Base-by-base conservation (phyloP, 2,113 vertebrate genomes). In the Erpornis zantholeuca region DNA sequence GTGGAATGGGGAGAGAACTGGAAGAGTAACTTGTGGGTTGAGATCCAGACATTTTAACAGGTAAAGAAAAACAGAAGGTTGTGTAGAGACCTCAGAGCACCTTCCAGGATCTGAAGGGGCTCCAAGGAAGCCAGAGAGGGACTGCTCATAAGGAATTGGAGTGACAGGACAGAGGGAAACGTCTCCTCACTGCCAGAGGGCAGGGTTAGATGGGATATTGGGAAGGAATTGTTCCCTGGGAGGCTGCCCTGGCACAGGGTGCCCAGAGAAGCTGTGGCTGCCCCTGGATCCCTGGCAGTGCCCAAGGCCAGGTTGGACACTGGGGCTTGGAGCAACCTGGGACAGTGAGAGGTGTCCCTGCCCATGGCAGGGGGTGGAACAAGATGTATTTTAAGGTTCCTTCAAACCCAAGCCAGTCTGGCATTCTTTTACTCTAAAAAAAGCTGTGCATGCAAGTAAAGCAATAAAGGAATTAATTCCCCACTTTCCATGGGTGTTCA, bases 221-320 rank as follows among this genome's bases (percentile, higher is more conserved):
- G 42, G 15, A 15, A 70, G 15, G 12, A 36, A 63, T 42, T 16
- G 0, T 5, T 29, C 20, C 35, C 27, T 50, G 31, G 0, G 18
- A 77, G 21, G 47, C 21, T 47, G 38, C 24, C 19, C 52, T 73
- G 60, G 77, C 45, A 88, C 45, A 73, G 76, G 36, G 2, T 88
- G 15, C 28, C 24, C 78, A 82, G 77, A 88, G 52, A 0, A 82
- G 38, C 69, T 75, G 61, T 5, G 53, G 29, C 47, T 82, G 70
- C 31, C 17, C 29, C n/a, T n/a, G n/a, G n/a, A 33, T 27, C 47
- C 29, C 45, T 66, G 69, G 11, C 0, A 60, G 24, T 31, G 45
- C 1, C 36, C 53, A 33, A 82, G 45, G 33, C 23, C 86, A 82
- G 52, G 38, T 0, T 82, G 69, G 60, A 65, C 0, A 0, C n/a